Evolutionary conservation across 2,888 invertebrate genomes (phyloP).

Genomic region (Galerucella pusilla): DNA sequence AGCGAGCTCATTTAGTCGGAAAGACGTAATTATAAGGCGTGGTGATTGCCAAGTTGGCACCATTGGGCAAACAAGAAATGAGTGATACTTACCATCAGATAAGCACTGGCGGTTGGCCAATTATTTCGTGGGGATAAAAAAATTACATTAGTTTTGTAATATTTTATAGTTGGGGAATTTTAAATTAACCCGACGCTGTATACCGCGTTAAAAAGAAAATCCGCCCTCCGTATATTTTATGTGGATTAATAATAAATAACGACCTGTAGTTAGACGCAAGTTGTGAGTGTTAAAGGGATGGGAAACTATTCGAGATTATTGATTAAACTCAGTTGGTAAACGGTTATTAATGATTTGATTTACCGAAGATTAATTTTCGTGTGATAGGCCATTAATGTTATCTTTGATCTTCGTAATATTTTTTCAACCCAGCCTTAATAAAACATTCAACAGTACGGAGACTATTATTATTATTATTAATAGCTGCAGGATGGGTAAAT

Average conservation of each 20-base stretch:
- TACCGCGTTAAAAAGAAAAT: background rate
- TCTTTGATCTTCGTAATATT: background rate
- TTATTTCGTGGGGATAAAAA: conserved; percentile 17
- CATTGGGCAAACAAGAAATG: conserved; percentile 59
- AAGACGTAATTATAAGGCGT: conserved; percentile 68
- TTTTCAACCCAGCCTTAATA: background rate
- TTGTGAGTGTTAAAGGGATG: conserved; percentile 27
- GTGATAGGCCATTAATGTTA: background rate
- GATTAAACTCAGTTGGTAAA: conserved; percentile 23
- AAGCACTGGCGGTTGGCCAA: conserved; percentile 33
- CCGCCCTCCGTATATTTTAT: background rate
- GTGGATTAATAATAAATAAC: conserved; percentile 19
- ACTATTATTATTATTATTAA: background rate
- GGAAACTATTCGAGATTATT: conserved; percentile 25
- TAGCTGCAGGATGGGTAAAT: background rate
- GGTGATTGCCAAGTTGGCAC: conserved; percentile 58
- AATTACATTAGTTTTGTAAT: background rate
- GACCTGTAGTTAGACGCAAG: background rate
- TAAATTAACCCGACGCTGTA: background rate
- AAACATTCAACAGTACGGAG: background rate
- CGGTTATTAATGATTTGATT: conserved; percentile 19
- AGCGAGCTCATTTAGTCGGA: conserved; percentile 66
- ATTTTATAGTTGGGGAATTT: too few relatives aligned
- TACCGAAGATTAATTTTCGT: conserved; percentile 16
- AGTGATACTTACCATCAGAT: conserved; percentile 38